Evolutionary conservation across 2,113 vertebrate species (phyloP).

Genomic region (Tympanuchus pallidicinctus): DNA sequence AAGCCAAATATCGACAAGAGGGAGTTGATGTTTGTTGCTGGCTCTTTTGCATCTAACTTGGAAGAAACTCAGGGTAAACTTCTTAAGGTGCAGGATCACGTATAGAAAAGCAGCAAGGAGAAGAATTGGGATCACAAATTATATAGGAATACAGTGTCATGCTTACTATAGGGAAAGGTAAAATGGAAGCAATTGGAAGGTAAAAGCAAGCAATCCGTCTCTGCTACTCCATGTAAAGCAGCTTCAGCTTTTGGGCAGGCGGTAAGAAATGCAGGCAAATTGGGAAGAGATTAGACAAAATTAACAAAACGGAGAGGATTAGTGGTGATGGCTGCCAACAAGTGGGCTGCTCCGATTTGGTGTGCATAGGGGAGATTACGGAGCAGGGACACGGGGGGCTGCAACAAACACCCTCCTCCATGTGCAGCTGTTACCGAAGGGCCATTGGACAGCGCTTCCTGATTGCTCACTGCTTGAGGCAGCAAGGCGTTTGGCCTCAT

Average conservation of each 20-base stretch:
- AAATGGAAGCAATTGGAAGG: background rate
- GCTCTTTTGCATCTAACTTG: background rate
- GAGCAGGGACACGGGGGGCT: background rate
- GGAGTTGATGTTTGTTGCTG: background rate
- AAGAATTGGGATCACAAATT: background rate
- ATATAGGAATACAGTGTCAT: background rate
- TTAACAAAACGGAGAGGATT: background rate
- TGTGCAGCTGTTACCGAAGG: background rate
- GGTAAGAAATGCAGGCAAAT: background rate
- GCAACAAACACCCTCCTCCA: background rate
- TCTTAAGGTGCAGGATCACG: background rate
- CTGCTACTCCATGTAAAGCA: fast-evolving
- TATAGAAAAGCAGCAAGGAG: background rate
- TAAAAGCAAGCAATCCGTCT: background rate
- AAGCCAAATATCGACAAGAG: background rate
- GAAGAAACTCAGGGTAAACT: background rate
- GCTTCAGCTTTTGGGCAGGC: background rate
- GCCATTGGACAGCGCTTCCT: background rate
- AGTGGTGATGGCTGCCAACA: background rate
- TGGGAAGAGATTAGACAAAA: background rate
- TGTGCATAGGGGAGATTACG: background rate
- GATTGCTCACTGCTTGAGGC: background rate
- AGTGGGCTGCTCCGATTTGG: background rate
- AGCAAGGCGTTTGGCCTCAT: background rate
- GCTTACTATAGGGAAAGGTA: background rate